Conservation (phyloP, 1,140 invertebrate genomes). For the Cheumatopsyche charites region DNA sequence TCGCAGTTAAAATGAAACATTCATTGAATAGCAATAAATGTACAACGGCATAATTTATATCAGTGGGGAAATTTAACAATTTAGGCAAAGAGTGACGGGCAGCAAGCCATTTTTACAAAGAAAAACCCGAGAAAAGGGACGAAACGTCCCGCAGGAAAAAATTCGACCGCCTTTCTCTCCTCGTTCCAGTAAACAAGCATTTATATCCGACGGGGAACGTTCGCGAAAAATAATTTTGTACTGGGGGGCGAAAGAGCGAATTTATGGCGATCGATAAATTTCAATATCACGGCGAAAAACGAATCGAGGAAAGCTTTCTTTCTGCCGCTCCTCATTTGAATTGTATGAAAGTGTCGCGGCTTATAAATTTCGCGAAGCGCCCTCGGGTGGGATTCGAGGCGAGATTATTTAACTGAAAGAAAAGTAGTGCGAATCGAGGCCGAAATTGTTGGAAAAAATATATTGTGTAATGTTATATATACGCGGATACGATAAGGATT, state of each 20-base stretch:
- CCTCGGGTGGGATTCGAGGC: not conserved
- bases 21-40: too few relatives aligned
- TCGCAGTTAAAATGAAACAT: too few relatives aligned
- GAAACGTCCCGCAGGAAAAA: not conserved
- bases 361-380: slow-evolving; percentile 11
- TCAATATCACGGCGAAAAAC: slow-evolving; percentile 43
- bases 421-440: too few relatives aligned
- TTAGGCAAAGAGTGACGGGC: too few relatives aligned
- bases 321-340: slow-evolving; percentile 5
- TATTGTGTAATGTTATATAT: too few relatives aligned
- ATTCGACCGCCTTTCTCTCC: not conserved
- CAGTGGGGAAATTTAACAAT: too few relatives aligned
- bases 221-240: slow-evolving; percentile 40
- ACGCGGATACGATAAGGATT: too few relatives aligned
- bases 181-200: slow-evolving; percentile 23
- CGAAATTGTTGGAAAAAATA: too few relatives aligned
- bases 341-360: slow-evolving; percentile 24
- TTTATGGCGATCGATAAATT: slow-evolving; percentile 47
- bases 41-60: too few relatives aligned
- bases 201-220: slow-evolving; percentile 19
- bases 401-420: not conserved
- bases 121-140: not conserved
- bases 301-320: slow-evolving; percentile 35
- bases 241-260: slow-evolving; percentile 24
- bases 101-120: too few relatives aligned